phyloP scores from a whole-genome alignment of 2,888 invertebrate species.

The Erebia palarica region DNA sequence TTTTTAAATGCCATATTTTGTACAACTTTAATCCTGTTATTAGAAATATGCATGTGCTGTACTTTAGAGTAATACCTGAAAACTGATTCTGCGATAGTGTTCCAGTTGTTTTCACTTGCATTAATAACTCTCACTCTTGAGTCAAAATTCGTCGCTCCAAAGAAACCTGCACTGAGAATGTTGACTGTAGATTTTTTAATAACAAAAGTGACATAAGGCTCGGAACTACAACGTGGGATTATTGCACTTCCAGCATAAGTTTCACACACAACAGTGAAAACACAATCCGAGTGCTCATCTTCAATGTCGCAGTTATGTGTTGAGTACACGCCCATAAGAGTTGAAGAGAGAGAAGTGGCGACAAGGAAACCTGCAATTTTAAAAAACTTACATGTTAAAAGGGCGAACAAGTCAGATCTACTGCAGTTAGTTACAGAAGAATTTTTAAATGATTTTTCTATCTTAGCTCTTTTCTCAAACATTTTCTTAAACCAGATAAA shows the following conservation, averaged over 20 bases:
- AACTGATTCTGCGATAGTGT: constrained; percentile 47
- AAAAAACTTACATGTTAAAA: background rate
- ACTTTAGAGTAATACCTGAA: constrained; percentile 61
- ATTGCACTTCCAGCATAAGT: constrained; percentile 48
- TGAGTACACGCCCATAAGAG: constrained; percentile 30
- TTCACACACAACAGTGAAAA: constrained; percentile 56
- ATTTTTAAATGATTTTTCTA: too few relatives aligned
- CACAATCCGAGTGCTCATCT: constrained; percentile 46
- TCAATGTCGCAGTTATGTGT: constrained; percentile 47
- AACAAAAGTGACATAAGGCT: constrained; percentile 55
- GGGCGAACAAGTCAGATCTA: background rate
- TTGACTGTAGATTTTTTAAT: constrained; percentile 48
- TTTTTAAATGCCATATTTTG: constrained; percentile 55
- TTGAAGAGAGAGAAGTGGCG: constrained; percentile 49
- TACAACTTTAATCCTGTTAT: constrained; percentile 54
- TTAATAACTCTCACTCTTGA: constrained; percentile 57
- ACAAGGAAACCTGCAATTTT: constrained; percentile 37
- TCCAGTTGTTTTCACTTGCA: constrained; percentile 55
- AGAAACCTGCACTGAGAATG: constrained; percentile 54
- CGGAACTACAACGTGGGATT: constrained; percentile 50
- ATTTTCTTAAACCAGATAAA: too few relatives aligned
- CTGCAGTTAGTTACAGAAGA: too few relatives aligned
- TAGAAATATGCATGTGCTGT: constrained; percentile 52
- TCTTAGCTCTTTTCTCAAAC: too few relatives aligned
- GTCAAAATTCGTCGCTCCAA: constrained; percentile 70